Percentiles rank a stretch among this genome's conserved stretches.
Conservation (phyloP, 2,113 vertebrate genomes). For the Lophotis ruficrista region DNA sequence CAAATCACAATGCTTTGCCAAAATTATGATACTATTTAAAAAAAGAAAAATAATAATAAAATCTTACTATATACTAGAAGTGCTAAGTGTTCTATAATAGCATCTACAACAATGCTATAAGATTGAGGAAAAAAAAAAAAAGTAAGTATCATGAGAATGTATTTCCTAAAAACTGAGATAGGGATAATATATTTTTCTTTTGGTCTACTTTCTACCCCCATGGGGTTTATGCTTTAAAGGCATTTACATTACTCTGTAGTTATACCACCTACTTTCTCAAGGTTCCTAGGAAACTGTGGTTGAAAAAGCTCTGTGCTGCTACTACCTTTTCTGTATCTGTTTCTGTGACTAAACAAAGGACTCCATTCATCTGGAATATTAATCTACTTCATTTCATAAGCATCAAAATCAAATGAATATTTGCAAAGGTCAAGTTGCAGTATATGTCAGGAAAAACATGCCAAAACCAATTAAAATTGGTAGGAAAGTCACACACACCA, state of each 20-base stretch:
- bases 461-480: conserved; percentile 54
- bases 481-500: conserved; percentile 20
- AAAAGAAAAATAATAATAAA: too few relatives aligned
- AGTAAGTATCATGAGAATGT: background rate
- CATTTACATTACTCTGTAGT: background rate
- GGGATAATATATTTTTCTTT: background rate
- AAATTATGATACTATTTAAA: background rate
- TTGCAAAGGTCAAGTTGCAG: conserved; percentile 55
- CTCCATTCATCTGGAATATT: conserved; percentile 24
- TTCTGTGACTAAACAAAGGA: background rate
- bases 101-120: background rate
- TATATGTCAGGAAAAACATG: conserved; percentile 45
- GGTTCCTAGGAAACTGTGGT: background rate
- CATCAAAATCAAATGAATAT: conserved; percentile 15
- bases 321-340: background rate
- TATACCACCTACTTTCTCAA: background rate
- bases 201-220: background rate
- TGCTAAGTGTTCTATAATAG: background rate
- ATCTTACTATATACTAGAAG: background rate
- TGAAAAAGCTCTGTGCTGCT: background rate
- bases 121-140: background rate
- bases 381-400: conserved; percentile 1
- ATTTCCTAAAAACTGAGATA: background rate
- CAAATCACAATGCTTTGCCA: background rate
- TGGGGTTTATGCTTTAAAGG: background rate